phyloP scores from a whole-genome alignment of 2,797 vertebrate genomes.

The Sebastes umbrosus region DNA sequence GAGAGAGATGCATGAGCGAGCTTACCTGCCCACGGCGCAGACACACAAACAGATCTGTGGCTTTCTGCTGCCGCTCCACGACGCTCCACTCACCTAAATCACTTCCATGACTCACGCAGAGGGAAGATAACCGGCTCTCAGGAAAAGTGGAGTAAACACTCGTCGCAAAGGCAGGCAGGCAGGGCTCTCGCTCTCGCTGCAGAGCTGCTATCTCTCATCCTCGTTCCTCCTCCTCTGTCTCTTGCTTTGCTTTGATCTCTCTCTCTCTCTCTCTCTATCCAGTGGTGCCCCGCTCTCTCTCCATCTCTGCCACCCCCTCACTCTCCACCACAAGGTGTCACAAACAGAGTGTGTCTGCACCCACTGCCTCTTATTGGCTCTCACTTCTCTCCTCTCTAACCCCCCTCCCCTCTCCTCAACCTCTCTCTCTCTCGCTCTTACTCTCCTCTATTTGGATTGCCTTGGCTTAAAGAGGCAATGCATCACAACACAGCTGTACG shows the following conservation, averaged over 20 bases:
- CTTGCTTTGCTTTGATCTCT: slow-evolving; percentile 49
- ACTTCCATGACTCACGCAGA: slow-evolving; percentile 71
- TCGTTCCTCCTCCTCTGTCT: slow-evolving; percentile 49
- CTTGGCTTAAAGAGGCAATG: slow-evolving; percentile 62
- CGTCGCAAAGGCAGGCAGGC: slow-evolving; percentile 46
- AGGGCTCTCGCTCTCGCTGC: slow-evolving; percentile 36
- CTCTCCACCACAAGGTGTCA: slow-evolving; percentile 73
- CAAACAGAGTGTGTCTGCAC: slow-evolving; percentile 55
- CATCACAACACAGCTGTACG: slow-evolving; percentile 23
- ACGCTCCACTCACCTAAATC: slow-evolving; percentile 68
- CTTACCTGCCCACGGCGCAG: slow-evolving; percentile 53
- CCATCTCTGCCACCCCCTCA: slow-evolving; percentile 49
- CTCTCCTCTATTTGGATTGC: slow-evolving; percentile 22
- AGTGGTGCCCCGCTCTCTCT: slow-evolving; percentile 35
- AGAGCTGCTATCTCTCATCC: slow-evolving; percentile 58
- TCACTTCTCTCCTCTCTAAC: slow-evolving; percentile 23
- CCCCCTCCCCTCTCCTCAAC: background rate
- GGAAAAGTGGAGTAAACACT: slow-evolving; percentile 68
- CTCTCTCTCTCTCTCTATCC: slow-evolving; percentile 35
- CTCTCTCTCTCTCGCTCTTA: background rate
- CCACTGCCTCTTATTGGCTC: slow-evolving; percentile 58
- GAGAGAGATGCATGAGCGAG: background rate
- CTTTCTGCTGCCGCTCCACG: slow-evolving; percentile 44
- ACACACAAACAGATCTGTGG: slow-evolving; percentile 28
- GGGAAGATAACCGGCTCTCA: slow-evolving; percentile 63